These are phyloP conservation scores for Bombus soroeensis DNA, from an alignment of 1,140 invertebrate species.

Conservation along the genomic window DNA sequence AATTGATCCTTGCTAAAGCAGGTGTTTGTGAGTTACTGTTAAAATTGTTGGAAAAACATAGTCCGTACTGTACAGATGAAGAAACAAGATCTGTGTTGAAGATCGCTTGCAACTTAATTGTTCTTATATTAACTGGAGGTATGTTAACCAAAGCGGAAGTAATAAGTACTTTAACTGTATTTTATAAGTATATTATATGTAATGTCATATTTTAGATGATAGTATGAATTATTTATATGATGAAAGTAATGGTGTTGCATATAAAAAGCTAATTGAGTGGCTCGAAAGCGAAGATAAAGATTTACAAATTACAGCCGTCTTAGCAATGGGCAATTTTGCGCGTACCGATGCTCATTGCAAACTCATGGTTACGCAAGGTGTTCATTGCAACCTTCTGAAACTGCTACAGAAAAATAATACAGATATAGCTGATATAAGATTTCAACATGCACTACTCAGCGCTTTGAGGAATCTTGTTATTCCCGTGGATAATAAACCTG, in stretches of 20 bases:
- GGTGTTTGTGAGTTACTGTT: conserved; percentile 90
- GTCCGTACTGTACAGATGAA: conserved; percentile 84
- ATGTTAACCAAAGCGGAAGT: conserved; percentile 63
- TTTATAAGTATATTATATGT: neutral
- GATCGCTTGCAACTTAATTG: conserved; percentile 92
- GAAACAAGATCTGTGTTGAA: conserved; percentile 90
- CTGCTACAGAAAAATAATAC: conserved; percentile 84
- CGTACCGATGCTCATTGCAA: conserved; percentile 92
- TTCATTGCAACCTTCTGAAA: conserved; percentile 89
- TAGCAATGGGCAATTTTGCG: conserved; percentile 95
- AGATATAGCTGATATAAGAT: conserved; percentile 86
- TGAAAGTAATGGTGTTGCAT: conserved; percentile 88
- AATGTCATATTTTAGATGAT: conserved; percentile 85
- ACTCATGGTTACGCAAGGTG: conserved; percentile 90
- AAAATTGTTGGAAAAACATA: conserved; percentile 88
- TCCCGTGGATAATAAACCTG: conserved; percentile 89
- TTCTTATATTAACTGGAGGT: conserved; percentile 93
- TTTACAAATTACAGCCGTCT: conserved; percentile 90
- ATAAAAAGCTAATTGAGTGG: conserved; percentile 89
- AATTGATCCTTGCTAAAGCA: conserved; percentile 88
- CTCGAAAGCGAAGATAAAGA: conserved; percentile 88
- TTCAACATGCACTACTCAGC: conserved; percentile 92
- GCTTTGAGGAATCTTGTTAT: conserved; percentile 93
- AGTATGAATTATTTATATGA: conserved; percentile 92
- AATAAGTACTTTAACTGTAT: neutral